Base-by-base conservation (phyloP, 2,113 vertebrate genomes). In the Narcine bancroftii region DNA sequence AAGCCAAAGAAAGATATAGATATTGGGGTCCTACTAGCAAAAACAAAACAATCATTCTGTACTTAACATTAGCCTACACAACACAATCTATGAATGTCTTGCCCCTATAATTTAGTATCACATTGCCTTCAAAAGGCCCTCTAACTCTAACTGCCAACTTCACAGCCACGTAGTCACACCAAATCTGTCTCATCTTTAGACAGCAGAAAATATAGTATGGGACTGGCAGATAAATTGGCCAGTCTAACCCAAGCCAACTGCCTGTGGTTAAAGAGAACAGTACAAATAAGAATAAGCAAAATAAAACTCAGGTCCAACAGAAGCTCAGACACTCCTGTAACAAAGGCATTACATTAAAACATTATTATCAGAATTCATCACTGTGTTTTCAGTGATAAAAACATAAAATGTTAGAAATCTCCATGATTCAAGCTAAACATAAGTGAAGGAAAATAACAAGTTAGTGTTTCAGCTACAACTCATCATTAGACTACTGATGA, bases 331-430 rank as follows among this genome's bases (percentile, higher is more conserved):
- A 83, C 79, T 83, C 29, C 10, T 33, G 47, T 53, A 56, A 53
- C 13, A 29, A 47, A 83, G 47, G 29, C 29, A 56, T 53, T 83
- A 15, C 29, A 47, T 53, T 83, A 26, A 83, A 83, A 7, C 26
- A 77, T 42, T 77, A 45, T 79, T 24, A 79, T 39, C 42, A 53
- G 77, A 81, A 45, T 33, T 7, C 47, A 50, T 53, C 47, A 56
- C 47, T 83, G 47, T n/a, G 47, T 26, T 83, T 83, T 83, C 47
- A 83, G 47, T 83, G 50, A 83, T 26, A 83, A 83, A 83, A 83
- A 81, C 11, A 53, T 24, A 53, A 83, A 83, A n/a, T 53, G 76
- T 6, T 79, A 45, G 76, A 79, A 50, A 50, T 24, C 45, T 79
- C 47, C 33, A 3, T 4, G 26, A 83, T 9, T 83, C 29, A 53